Conservation (phyloP, 2,797 vertebrate species). For the Myripristis murdjan region DNA sequence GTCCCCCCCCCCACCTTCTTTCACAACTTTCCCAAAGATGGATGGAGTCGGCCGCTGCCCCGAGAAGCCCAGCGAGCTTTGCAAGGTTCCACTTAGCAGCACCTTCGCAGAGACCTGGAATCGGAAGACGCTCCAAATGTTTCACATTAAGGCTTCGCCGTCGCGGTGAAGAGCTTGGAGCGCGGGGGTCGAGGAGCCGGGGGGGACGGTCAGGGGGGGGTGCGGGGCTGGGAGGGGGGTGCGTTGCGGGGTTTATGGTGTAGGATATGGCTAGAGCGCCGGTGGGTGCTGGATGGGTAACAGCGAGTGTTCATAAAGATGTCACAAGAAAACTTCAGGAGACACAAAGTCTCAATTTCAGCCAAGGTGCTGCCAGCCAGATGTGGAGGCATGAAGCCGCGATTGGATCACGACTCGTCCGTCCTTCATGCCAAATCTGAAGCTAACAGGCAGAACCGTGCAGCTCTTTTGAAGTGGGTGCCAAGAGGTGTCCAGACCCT, state of each 20-base stretch:
- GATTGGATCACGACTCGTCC: conserved; percentile 72
- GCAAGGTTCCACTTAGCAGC: conserved; percentile 77
- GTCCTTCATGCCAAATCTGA: conserved; percentile 75
- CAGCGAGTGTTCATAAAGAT: conserved; percentile 87
- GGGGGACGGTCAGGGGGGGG: conserved; percentile 40
- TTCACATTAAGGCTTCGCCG: conserved; percentile 78
- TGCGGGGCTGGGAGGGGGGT: conserved; percentile 15
- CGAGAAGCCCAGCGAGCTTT: conserved; percentile 14
- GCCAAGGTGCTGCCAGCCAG: conserved; percentile 86
- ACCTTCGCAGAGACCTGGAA: conserved; percentile 44
- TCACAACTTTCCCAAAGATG: conserved; percentile 56
- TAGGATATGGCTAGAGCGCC: conserved; percentile 37
- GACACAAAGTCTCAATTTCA: conserved; percentile 88
- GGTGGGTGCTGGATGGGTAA: conserved; percentile 69
- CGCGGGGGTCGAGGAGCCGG: conserved; percentile 42
- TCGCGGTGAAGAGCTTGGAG: conserved; percentile 26
- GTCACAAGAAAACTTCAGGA: conserved; percentile 84
- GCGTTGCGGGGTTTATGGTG: conserved; percentile 54
- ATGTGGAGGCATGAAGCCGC: conserved; percentile 81
- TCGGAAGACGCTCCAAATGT: conserved; percentile 76
- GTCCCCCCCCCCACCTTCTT: conserved; percentile 36
- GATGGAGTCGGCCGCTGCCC: conserved; percentile 23
- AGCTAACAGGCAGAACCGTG: conserved; percentile 83
- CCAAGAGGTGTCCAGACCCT: conserved; percentile 84
- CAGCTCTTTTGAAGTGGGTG: conserved; percentile 83